Percentiles rank a stretch among this genome's conserved stretches.
phyloP scores from a whole-genome alignment of 2,888 invertebrate genomes.

The Epinotia ramella region DNA sequence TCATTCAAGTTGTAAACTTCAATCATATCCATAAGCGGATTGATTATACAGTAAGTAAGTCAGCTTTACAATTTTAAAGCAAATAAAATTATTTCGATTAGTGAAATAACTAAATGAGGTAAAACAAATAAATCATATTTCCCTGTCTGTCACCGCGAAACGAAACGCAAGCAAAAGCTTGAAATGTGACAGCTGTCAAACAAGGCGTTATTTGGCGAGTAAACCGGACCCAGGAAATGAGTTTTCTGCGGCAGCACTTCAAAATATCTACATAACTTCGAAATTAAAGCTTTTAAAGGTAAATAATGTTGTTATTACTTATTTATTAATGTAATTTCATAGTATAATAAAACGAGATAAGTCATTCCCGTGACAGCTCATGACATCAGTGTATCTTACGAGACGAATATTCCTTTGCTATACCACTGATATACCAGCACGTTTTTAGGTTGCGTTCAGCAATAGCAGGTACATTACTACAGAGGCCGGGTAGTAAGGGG shows the following conservation, averaged over 20 bases:
- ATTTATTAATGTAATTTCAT: background rate
- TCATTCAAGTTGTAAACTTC: no score
- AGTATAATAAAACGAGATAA: no score
- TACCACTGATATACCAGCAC: no score
- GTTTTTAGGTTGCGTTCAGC: no score
- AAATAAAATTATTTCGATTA: background rate
- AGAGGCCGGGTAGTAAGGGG: no score
- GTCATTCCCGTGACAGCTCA: no score
- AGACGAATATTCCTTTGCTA: no score
- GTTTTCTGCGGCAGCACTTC: conserved; percentile 22
- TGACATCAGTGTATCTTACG: no score
- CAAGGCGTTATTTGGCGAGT: conserved; percentile 30
- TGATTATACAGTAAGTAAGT: no score
- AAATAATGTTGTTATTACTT: background rate
- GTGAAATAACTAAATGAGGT: background rate
- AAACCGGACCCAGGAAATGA: conserved; percentile 36
- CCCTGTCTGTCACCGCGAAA: background rate
- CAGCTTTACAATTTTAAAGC: no score
- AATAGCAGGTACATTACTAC: no score
- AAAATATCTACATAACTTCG: conserved; percentile 3
- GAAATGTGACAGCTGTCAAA: conserved; percentile 44
- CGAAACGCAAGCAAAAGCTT: conserved; percentile 23
- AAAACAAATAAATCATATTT: conserved; percentile 1
- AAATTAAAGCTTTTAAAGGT: background rate
- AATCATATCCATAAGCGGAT: no score